Evolutionary conservation across 2,113 vertebrate species (phyloP).

Genomic region (Thomomys bottae): DNA sequence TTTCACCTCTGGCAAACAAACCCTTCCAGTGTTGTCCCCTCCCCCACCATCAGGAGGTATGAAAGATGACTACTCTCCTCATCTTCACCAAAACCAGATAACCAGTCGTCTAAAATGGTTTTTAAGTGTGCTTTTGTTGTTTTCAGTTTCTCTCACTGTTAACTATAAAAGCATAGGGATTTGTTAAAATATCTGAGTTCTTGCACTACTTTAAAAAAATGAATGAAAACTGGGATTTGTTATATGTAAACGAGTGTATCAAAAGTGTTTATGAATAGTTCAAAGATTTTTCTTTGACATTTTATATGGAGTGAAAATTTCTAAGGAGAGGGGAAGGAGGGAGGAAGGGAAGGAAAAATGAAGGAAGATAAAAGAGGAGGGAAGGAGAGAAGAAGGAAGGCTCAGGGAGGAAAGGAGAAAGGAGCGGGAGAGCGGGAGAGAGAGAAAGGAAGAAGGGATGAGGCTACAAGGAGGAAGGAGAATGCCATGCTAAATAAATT

Average conservation of each 20-base stretch:
- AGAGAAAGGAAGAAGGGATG: neutral
- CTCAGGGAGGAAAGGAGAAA: neutral
- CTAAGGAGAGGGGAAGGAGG: neutral
- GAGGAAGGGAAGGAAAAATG: neutral
- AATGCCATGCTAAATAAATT: neutral
- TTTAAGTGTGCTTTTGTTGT: conserved; percentile 11
- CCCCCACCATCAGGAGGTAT: neutral
- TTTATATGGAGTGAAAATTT: conserved; percentile 18
- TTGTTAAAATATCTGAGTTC: neutral
- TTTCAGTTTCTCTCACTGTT: neutral
- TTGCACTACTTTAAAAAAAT: conserved; percentile 12
- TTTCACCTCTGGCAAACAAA: conserved; percentile 21
- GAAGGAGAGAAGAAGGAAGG: neutral
- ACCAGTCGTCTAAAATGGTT: neutral
- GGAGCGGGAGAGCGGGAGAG: neutral
- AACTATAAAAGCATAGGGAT: neutral
- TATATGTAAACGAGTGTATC: conserved; percentile 25
- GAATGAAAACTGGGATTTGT: neutral
- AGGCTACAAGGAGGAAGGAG: no score
- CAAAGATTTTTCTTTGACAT: conserved; percentile 28
- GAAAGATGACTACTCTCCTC: neutral
- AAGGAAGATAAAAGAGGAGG: no score
- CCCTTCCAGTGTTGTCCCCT: neutral
- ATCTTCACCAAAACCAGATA: neutral
- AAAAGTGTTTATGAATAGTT: conserved; percentile 1